Evolutionary conservation across 2,888 invertebrate species (phyloP).

Genomic region (Tromatobia lineatoria): DNA sequence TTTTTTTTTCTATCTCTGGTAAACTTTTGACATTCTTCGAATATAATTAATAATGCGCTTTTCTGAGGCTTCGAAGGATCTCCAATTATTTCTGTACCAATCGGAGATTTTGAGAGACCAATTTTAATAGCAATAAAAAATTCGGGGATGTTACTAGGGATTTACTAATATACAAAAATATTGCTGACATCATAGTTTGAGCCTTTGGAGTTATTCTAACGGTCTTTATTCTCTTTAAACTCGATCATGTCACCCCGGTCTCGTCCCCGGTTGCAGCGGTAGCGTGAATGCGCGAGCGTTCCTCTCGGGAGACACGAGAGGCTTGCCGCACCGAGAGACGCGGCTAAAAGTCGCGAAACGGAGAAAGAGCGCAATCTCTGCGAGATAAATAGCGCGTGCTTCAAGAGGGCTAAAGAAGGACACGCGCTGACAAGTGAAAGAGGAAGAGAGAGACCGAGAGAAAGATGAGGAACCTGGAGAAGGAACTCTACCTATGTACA

Average conservation of each 20-base stretch:
- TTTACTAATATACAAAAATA: too few species aligned
- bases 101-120: too few species aligned
- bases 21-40: background rate
- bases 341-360: conserved; percentile 29
- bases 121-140: too few species aligned
- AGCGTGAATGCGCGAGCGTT: conserved; percentile 58
- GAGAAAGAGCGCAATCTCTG: conserved; percentile 51
- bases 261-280: background rate
- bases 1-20: background rate
- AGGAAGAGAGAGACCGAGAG: conserved; percentile 42
- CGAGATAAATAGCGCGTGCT: conserved; percentile 61
- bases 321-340: conserved; percentile 46
- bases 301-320: conserved; percentile 38
- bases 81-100: too few species aligned
- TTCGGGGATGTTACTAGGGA: too few species aligned
- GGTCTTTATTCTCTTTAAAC: background rate
- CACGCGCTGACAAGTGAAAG: conserved; percentile 67
- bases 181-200: background rate
- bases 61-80: too few species aligned
- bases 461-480: conserved; percentile 46
- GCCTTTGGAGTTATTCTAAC: background rate
- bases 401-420: conserved; percentile 48
- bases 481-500: conserved; percentile 45
- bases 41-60: too few species aligned
- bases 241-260: conserved; percentile 3